Evolutionary conservation across 2,113 vertebrate genomes (phyloP).

Genomic region (Trogon surrucura): DNA sequence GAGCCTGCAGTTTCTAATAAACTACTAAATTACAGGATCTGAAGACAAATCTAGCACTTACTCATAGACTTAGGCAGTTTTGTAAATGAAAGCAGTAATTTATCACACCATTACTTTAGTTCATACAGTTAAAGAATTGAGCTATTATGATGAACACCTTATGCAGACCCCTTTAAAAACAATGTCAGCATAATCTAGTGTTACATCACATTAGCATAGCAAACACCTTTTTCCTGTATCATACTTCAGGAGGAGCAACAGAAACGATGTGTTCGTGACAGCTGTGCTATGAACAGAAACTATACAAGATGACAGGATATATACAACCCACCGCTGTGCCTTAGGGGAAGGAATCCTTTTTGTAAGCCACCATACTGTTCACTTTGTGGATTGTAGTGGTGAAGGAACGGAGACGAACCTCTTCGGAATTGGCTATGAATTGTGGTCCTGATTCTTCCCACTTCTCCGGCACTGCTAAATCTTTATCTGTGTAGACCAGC

Average conservation of each 20-base stretch:
- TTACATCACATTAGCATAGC: neutral
- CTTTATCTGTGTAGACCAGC: conserved; percentile 95
- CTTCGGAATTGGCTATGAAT: conserved; percentile 91
- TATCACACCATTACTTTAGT: neutral
- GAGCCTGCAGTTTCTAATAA: neutral
- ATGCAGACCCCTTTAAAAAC: neutral
- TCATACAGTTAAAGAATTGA: neutral
- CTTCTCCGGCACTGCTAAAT: conserved; percentile 89
- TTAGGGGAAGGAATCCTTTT: conserved; percentile 74
- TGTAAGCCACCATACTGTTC: conserved; percentile 92
- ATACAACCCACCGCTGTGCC: neutral
- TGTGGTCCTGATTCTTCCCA: conserved; percentile 97
- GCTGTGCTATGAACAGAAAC: neutral
- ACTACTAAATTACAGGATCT: neutral
- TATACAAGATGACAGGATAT: neutral
- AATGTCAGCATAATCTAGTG: neutral
- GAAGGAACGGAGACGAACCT: conserved; percentile 93
- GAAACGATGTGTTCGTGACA: neutral
- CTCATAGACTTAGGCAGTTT: neutral
- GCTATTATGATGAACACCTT: neutral
- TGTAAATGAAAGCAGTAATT: neutral
- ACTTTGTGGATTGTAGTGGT: conserved; percentile 97
- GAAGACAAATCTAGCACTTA: neutral
- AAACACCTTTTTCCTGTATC: no score
- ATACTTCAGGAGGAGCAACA: no score